A percentile compares a stretch with the other conserved stretches of the same genome.
These are phyloP conservation scores for Wiebesia pumilae DNA, from an alignment of 1,140 invertebrate genomes.

Conservation along the genomic window DNA sequence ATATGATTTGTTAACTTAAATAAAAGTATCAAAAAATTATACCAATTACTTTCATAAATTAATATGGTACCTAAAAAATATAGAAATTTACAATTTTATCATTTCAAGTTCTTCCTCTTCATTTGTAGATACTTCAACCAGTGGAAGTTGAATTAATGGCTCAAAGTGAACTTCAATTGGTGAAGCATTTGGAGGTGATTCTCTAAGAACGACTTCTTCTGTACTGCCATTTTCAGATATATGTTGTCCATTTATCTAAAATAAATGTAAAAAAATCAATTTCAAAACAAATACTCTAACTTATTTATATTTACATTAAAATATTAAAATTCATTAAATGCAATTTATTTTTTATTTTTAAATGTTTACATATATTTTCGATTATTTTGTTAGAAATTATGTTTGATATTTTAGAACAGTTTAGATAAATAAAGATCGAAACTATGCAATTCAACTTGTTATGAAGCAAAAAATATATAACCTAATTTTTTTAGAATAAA, in stretches of 20 bases:
- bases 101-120: constrained; percentile 88
- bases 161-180: constrained; percentile 84
- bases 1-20: background rate
- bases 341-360: background rate
- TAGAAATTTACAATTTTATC: constrained; percentile 79
- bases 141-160: constrained; percentile 84
- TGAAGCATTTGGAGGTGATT: constrained; percentile 52
- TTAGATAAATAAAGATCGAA: background rate
- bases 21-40: constrained; percentile 6
- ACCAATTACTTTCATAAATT: background rate
- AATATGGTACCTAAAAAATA: background rate
- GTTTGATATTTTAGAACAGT: background rate
- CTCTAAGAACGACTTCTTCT: constrained; percentile 54
- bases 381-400: background rate
- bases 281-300: background rate
- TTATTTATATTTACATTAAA: background rate
- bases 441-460: background rate
- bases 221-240: constrained; percentile 57
- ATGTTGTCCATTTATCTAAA: constrained; percentile 45
- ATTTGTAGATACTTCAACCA: constrained; percentile 84
- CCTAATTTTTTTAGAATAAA: background rate
- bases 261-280: background rate
- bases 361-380: background rate
- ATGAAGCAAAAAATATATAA: constrained; percentile 15
- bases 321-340: background rate